phyloP scores from a whole-genome alignment of 64 coral and sea anemone genomes.

The Pocillopora verrucosa region DNA sequence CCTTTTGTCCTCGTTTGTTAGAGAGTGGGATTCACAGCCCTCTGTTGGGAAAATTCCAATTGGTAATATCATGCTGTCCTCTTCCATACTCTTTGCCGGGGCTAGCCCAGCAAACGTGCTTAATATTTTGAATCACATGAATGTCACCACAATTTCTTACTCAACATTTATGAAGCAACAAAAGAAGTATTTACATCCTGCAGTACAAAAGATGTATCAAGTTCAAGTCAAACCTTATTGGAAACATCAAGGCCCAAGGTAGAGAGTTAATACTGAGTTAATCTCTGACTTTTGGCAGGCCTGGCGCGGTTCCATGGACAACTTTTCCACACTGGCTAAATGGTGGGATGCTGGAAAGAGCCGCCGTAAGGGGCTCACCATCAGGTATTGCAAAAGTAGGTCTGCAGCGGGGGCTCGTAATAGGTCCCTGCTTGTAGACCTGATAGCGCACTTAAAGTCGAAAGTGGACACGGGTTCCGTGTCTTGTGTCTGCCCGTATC shows the following conservation, averaged over 20 bases:
- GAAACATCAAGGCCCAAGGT: slow-evolving; percentile 17
- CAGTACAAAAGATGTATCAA: slow-evolving; percentile 26
- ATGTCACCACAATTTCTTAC: slow-evolving; percentile 25
- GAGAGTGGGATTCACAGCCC: slow-evolving; percentile 32
- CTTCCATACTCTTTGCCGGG: slow-evolving; percentile 38
- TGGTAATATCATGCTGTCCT: slow-evolving; percentile 41
- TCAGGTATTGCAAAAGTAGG: too few species aligned
- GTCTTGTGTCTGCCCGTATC: too few species aligned
- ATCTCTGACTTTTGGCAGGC: too few species aligned
- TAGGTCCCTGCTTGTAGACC: too few species aligned
- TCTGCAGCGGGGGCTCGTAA: too few species aligned
- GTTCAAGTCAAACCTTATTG: slow-evolving; percentile 3
- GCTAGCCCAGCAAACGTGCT: slow-evolving; percentile 42
- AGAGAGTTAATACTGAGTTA: slow-evolving; percentile 1
- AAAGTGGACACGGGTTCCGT: too few species aligned
- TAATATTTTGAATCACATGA: slow-evolving; percentile 44
- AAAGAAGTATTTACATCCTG: slow-evolving; percentile 25
- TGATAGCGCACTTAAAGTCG: too few species aligned
- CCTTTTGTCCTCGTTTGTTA: slow-evolving; percentile 18
- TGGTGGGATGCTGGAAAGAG: too few species aligned
- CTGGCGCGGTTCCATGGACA: too few species aligned
- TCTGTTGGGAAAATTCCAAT: slow-evolving; percentile 12
- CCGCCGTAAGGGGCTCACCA: too few species aligned
- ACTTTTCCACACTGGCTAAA: too few species aligned
- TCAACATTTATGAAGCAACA: slow-evolving; percentile 49